Conservation (phyloP, 2,797 vertebrate genomes). For the Numenius phaeopus region DNA sequence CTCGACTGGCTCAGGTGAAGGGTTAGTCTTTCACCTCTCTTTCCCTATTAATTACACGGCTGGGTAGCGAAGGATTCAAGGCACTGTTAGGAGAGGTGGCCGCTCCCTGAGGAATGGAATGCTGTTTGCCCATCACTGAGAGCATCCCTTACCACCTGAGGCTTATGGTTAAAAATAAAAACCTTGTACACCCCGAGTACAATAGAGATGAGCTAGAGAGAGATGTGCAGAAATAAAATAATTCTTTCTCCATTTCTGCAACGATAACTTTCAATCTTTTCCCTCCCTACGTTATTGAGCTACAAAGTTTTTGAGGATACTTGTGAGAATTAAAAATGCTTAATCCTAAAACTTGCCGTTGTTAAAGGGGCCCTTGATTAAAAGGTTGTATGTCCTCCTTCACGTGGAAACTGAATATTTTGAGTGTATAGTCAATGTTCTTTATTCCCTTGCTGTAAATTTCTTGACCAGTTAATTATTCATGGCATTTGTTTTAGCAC, state of each 20-base stretch:
- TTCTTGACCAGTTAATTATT: background rate
- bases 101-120: background rate
- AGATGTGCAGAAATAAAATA: background rate
- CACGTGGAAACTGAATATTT: background rate
- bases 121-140: background rate
- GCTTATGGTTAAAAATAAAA: background rate
- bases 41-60: constrained; percentile 21
- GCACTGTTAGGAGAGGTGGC: background rate
- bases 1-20: background rate
- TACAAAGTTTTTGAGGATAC: background rate
- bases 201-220: background rate
- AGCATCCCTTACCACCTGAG: background rate
- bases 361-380: background rate
- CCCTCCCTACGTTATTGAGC: rapidly evolving
- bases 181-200: background rate
- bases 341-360: background rate
- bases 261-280: background rate
- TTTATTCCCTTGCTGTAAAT: background rate
- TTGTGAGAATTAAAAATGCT: background rate
- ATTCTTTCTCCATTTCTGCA: background rate
- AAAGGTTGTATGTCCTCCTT: background rate
- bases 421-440: background rate
- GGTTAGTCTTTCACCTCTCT: background rate
- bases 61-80: background rate
- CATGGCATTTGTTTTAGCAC: background rate